Conservation (phyloP, 2,888 invertebrate genomes). For the Portevinia maculata region DNA sequence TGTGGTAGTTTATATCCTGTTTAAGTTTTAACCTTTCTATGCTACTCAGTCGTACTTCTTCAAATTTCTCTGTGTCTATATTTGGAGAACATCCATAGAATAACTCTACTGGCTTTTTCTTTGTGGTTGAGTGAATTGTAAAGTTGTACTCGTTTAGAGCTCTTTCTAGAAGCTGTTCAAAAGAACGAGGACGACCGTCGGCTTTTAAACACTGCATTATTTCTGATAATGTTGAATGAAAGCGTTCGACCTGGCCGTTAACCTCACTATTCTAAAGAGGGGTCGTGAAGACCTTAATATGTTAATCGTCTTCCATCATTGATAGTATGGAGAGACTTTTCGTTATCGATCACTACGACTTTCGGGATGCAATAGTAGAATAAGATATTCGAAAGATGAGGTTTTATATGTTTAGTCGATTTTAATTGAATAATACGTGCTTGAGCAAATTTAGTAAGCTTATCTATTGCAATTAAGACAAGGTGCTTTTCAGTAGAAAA, state of each 20-base stretch:
- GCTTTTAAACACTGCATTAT: conserved; percentile 69
- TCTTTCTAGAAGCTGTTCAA: conserved; percentile 61
- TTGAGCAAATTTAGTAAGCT: conserved; percentile 43
- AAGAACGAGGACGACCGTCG: conserved; percentile 28
- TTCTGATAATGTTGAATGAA: conserved; percentile 69
- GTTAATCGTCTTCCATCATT: conserved; percentile 41
- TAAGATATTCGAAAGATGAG: conserved; percentile 27
- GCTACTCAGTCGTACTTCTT: conserved; percentile 42
- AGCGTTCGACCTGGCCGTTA: conserved; percentile 67
- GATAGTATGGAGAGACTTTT: conserved; percentile 44
- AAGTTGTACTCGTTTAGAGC: conserved; percentile 59
- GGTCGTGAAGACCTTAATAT: conserved; percentile 20
- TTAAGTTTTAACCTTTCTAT: conserved; percentile 59
- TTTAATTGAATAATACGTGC: conserved; percentile 17
- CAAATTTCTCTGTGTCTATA: conserved; percentile 56
- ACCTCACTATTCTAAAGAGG: conserved; percentile 35
- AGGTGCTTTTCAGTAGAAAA: conserved; percentile 44
- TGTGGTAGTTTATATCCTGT: conserved; percentile 60
- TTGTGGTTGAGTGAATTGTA: conserved; percentile 54
- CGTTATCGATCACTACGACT: conserved; percentile 35
- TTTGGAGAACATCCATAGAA: conserved; percentile 56
- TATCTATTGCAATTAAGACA: conserved; percentile 53
- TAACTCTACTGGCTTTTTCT: conserved; percentile 62
- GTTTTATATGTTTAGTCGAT: conserved; percentile 19
- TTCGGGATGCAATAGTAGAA: conserved; percentile 30